phyloP scores from a whole-genome alignment of 2,797 vertebrate species.

The Rhabdophis nuchalis region DNA sequence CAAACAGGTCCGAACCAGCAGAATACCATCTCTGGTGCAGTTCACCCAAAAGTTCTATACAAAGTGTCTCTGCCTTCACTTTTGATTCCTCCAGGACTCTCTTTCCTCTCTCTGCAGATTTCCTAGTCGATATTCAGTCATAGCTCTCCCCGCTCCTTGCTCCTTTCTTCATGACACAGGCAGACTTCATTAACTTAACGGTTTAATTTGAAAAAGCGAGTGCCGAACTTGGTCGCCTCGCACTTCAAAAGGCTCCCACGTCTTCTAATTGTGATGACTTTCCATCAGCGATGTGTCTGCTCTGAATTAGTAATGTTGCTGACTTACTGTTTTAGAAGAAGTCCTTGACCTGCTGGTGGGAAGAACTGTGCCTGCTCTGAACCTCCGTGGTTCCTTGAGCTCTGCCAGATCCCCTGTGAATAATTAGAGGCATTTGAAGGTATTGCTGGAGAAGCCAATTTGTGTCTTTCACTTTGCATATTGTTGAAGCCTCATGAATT shows the following conservation, averaged over 20 bases:
- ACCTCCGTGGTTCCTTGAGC: conserved; percentile 73
- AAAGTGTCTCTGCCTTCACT: conserved; percentile 63
- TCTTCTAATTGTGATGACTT: conserved; percentile 74
- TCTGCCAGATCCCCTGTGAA: conserved; percentile 73
- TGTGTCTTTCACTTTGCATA: conserved; percentile 81
- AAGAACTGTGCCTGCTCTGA: conserved; percentile 75
- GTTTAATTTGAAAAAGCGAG: conserved; percentile 70
- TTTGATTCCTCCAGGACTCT: conserved; percentile 64
- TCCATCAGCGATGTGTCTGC: conserved; percentile 67
- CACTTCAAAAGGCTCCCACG: conserved; percentile 71
- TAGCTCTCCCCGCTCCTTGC: conserved; percentile 51
- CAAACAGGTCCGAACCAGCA: too few relatives aligned
- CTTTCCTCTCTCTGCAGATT: conserved; percentile 48
- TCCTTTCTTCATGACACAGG: conserved; percentile 55
- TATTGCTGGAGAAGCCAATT: conserved; percentile 77
- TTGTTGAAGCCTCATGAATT: conserved; percentile 79
- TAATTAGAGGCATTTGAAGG: conserved; percentile 82
- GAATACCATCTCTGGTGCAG: too few relatives aligned
- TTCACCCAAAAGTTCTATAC: conserved; percentile 32
- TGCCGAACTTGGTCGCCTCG: conserved; percentile 68
- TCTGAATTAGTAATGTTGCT: conserved; percentile 78
- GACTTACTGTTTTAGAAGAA: conserved; percentile 77
- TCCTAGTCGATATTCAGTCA: conserved; percentile 62
- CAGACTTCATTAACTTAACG: conserved; percentile 75
- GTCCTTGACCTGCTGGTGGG: conserved; percentile 79